Percentiles rank a stretch among this genome's conserved stretches.
phyloP scores from a whole-genome alignment of 2,113 vertebrate genomes.

The Percina caprodes region DNA sequence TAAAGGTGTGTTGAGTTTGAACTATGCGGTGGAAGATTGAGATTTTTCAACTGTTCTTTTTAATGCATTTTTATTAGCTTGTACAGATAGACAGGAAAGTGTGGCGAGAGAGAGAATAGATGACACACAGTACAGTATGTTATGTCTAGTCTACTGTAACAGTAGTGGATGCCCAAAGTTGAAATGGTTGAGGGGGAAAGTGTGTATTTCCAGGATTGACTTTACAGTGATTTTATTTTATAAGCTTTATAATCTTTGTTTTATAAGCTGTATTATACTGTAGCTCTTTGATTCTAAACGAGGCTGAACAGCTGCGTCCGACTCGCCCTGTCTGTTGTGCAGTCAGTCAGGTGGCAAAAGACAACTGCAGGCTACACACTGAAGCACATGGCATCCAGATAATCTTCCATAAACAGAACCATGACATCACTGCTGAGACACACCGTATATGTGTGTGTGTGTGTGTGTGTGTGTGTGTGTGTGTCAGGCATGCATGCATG shows the following conservation, averaged over 20 bases:
- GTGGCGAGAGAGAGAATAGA: too few relatives aligned
- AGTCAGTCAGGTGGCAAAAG: conserved; percentile 30
- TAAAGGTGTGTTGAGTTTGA: too few relatives aligned
- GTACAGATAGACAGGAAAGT: too few relatives aligned
- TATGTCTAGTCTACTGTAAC: neutral
- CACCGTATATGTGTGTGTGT: conserved; percentile 23
- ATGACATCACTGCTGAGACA: conserved; percentile 58
- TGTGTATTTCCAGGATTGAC: too few relatives aligned
- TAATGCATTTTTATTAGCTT: too few relatives aligned
- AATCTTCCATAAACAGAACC: conserved; percentile 62
- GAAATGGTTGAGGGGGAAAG: too few relatives aligned
- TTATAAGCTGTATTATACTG: neutral
- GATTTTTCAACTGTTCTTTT: neutral
- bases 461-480: too few relatives aligned
- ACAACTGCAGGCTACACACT: conserved; percentile 47
- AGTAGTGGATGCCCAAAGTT: neutral
- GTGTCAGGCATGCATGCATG: neutral
- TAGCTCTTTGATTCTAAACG: conserved; percentile 14
- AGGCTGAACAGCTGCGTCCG: conserved; percentile 37
- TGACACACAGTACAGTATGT: too few relatives aligned
- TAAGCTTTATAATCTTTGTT: neutral
- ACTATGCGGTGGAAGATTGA: neutral
- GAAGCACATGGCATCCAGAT: conserved; percentile 46
- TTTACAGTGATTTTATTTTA: neutral
- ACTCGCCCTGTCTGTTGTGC: conserved; percentile 21